These are phyloP conservation scores for Huso huso DNA, from an alignment of 2,797 vertebrate genomes.

Conservation along the genomic window DNA sequence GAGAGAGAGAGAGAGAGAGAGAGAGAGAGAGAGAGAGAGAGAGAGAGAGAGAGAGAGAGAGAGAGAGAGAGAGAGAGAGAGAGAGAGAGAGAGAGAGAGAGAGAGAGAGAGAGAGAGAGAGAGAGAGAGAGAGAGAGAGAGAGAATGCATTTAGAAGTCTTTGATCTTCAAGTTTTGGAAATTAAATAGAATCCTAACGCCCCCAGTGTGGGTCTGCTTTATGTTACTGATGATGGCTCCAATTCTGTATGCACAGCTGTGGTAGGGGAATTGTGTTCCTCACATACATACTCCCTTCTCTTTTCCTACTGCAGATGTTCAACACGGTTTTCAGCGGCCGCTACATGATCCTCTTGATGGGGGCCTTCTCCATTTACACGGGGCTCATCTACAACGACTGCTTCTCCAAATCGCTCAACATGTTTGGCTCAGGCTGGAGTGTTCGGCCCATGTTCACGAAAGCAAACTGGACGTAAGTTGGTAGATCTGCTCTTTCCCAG, in stretches of 20 bases:
- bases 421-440: conserved; percentile 90
- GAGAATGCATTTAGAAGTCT: background rate
- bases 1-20: no score
- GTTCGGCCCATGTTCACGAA: conserved; percentile 77
- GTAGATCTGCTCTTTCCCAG: no score
- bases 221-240: background rate
- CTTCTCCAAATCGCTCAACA: conserved; percentile 87
- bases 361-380: conserved; percentile 88
- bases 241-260: no score
- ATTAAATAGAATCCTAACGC: background rate
- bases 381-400: conserved; percentile 96
- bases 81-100: no score
- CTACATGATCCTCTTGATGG: conserved; percentile 92
- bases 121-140: no score
- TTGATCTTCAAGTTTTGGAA: background rate
- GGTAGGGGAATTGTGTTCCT: no score
- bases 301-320: conserved; percentile 43
- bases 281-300: no score
- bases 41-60: no score
- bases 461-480: conserved; percentile 77
- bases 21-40: no score
- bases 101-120: no score
- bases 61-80: no score
- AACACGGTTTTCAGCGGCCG: conserved; percentile 78
- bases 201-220: conserved; percentile 1